Base-by-base conservation (phyloP, 1,140 invertebrate genomes). In the Hestina assimilis region DNA sequence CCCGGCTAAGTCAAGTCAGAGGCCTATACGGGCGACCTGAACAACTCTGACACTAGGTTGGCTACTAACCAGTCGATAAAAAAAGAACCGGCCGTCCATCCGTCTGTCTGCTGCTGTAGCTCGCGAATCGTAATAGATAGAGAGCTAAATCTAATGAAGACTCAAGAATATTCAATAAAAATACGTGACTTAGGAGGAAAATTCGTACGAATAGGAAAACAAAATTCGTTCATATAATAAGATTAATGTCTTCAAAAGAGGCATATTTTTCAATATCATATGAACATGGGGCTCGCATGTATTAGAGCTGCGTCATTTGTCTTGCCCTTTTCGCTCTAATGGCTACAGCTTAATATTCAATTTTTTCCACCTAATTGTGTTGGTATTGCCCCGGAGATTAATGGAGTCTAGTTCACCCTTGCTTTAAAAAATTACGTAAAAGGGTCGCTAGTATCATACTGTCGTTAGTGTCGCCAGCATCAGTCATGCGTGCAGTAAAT, bases 321-420 rank as follows among this genome's bases (percentile, higher is more conserved):
- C 71, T 72, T 72, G 66, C 55, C 61, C 72, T 77, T 69, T 15
- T 64, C 65, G 64, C 50, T 52, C 70, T 74, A 71, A 78, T 74
- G 68, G 67, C 47, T 50, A 29, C 47, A 42, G 58, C 58, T 75
- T 75, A 79, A 75, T 79, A 75, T 75, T 67, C 68, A 69, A 70
- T 79, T 79, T 79, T 78, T 35, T 74, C 72, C 63, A 61, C 64
- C 66, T 79, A 79, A 79, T 76, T 75, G 68, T 70, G 63, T 70
- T 54, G 45, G 40, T 60, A 66, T 61, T 57, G 58, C 60, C 48
- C 48, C 43, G 29, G 63, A 81, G 81, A 84, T 84, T 80, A 82
- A 84, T 84, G 72, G 69, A 69, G 62, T 59, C 41, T 46, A 64
- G 48, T 69, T 64, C 57, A 65, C 68, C 73, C 73, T 69, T 71